Percentiles rank a stretch among this genome's conserved stretches.
These are phyloP conservation scores for Lamprotornis superbus DNA, from an alignment of 2,113 vertebrate genomes.

Conservation along the genomic window DNA sequence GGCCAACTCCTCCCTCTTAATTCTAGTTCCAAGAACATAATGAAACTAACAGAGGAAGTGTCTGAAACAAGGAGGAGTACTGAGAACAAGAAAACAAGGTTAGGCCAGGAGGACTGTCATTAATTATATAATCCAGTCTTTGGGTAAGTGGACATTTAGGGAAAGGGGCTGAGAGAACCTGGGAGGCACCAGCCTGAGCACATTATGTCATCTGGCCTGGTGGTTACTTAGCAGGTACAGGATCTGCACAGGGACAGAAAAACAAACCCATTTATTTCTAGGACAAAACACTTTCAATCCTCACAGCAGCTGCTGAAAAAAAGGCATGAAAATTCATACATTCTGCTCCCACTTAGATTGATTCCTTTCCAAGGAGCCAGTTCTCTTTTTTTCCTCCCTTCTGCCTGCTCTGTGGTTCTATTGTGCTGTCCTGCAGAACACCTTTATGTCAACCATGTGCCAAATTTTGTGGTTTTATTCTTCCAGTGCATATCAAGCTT, in stretches of 20 bases:
- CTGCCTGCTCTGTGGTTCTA: background rate
- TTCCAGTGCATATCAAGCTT: background rate
- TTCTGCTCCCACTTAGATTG: background rate
- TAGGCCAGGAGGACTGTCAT: slow-evolving; percentile 20
- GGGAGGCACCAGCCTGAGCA: background rate
- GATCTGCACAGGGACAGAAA: background rate
- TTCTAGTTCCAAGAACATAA: slow-evolving; percentile 57
- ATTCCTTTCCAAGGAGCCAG: background rate
- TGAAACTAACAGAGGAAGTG: slow-evolving; percentile 64
- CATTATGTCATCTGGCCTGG: slow-evolving; percentile 17
- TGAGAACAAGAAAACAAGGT: slow-evolving; percentile 54
- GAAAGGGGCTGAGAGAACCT: background rate
- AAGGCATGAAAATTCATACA: background rate
- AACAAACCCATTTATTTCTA: background rate
- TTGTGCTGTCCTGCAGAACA: background rate
- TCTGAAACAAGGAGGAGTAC: slow-evolving; percentile 59
- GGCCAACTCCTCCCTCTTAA: slow-evolving; percentile 62
- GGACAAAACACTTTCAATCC: background rate
- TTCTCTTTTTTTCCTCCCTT: background rate
- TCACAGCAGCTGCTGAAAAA: background rate
- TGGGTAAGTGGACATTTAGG: slow-evolving; percentile 14
- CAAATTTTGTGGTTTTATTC: background rate
- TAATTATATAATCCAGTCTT: slow-evolving; percentile 54
- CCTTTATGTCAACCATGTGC: background rate
- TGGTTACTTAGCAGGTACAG: background rate